These are phyloP conservation scores for Nycteola revayana DNA, from an alignment of 2,888 invertebrate species.

Conservation along the genomic window DNA sequence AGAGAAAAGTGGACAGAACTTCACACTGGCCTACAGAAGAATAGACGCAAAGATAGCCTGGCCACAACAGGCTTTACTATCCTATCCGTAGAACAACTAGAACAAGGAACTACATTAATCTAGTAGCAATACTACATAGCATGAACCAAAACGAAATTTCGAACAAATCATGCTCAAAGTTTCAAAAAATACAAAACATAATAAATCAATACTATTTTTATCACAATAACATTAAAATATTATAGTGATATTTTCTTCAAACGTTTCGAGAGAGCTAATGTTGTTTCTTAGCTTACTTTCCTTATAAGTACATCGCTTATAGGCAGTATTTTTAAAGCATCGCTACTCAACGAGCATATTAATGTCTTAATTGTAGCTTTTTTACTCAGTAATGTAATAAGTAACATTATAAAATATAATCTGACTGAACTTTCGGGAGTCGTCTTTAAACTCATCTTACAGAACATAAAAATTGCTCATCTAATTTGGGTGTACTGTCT, in stretches of 20 bases:
- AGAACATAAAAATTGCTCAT: no score
- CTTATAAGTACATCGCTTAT: conserved; percentile 53
- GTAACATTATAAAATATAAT: conserved; percentile 55
- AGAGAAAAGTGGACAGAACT: conserved; percentile 88
- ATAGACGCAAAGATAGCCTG: conserved; percentile 98
- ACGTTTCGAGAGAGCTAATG: conserved; percentile 47
- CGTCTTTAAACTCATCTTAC: no score
- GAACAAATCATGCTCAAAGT: conserved; percentile 45
- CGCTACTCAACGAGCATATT: conserved; percentile 58
- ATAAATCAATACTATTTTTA: conserved; percentile 60
- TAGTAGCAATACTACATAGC: conserved; percentile 31
- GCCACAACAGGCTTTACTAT: conserved; percentile 85
- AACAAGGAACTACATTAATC: conserved; percentile 34
- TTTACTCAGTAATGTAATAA: conserved; percentile 62
- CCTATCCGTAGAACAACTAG: conserved; percentile 56
- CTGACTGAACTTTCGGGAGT: conserved; percentile 61
- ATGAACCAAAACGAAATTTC: conserved; percentile 16
- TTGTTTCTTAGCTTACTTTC: conserved; percentile 51
- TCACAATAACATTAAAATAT: conserved; percentile 53
- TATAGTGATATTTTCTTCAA: conserved; percentile 74
- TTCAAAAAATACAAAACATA: conserved; percentile 24
- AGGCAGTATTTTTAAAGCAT: conserved; percentile 67
- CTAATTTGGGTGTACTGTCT: no score
- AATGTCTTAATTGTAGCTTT: conserved; percentile 69
- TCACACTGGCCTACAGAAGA: conserved; percentile 96